Evolutionary conservation across 2,888 invertebrate species (phyloP), one percentile per base, ranked within the genome.

Genomic region (Archaeoteleia sp.): DNA sequence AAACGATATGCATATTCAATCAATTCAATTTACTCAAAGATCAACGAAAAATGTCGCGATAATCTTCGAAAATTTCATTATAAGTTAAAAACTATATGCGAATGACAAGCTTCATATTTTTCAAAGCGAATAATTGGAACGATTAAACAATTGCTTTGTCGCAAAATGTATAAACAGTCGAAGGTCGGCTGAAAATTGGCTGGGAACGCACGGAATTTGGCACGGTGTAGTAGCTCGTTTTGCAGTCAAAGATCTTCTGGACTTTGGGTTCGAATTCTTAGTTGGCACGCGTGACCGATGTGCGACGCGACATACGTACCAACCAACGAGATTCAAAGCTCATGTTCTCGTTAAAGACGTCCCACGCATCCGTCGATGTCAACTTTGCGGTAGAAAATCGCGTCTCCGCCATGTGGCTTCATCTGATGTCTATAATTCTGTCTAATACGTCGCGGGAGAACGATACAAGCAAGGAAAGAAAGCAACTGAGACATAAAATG

Each of bases 231-330:
- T 58, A 54, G 62, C 62, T 61, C 57, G 58, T 51, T 55, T 45
- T 49, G 58, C 57, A 67, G 72, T 55, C 55, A 67, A 68, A 65
- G 53, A 68, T 67, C 67, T 45, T 40, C 55, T 40, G 51, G 70
- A 71, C 67, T 76, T 68, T 34, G 60, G 67, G 60, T 63, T 69
- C 62, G 63, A 74, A 79, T 79, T 78, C 78, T 74, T 74, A 72
- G 76, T 71, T 79, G 80, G 77, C 80, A 77, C 77, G 72, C 71
- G 77, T 78, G 78, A 79, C 76, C 76, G 77, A 78, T 77, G 74
- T 48, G 73, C 70, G 74, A 72, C 71, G 72, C 71, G 72, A 69
- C 72, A 43, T 48, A 46, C 57, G 39, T 40, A 71, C 68, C 67
- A 71, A 74, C 71, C 69, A 74, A 77, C 67, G 73, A 73, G 74